Percentiles rank a stretch among this genome's conserved stretches.
Conservation (phyloP, 2,797 vertebrate genomes). For the Leptoclinus maculatus region DNA sequence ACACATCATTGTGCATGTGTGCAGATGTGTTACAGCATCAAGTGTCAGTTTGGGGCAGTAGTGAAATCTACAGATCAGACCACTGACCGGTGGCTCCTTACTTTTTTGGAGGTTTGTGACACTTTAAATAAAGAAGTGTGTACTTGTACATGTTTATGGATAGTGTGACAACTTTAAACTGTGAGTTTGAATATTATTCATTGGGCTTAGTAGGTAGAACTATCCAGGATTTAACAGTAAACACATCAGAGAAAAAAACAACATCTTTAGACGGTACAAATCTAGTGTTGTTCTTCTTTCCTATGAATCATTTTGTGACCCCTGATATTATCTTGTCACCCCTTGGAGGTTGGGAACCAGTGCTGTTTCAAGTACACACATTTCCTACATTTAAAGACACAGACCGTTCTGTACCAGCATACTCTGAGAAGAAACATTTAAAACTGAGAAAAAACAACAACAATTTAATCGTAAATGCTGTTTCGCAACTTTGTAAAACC, state of each 20-base stretch:
- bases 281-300: neutral
- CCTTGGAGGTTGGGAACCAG: neutral
- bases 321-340: neutral
- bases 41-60: slow-evolving; percentile 6
- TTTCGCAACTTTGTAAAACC: neutral
- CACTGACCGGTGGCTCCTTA: neutral
- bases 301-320: neutral
- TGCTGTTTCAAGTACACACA: neutral
- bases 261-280: no score
- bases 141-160: neutral
- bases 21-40: neutral
- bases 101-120: neutral
- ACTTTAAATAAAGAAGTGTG: neutral
- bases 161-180: neutral
- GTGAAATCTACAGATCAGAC: neutral
- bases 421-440: neutral
- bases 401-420: neutral
- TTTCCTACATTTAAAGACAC: neutral
- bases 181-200: neutral
- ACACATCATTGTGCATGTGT: neutral
- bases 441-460: neutral
- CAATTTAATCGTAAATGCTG: neutral
- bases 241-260: neutral
- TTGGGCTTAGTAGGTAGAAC: neutral
- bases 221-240: slow-evolving; percentile 4